Evolutionary conservation across 2,888 invertebrate genomes (phyloP).

Genomic region (Drosophila bunnanda): DNA sequence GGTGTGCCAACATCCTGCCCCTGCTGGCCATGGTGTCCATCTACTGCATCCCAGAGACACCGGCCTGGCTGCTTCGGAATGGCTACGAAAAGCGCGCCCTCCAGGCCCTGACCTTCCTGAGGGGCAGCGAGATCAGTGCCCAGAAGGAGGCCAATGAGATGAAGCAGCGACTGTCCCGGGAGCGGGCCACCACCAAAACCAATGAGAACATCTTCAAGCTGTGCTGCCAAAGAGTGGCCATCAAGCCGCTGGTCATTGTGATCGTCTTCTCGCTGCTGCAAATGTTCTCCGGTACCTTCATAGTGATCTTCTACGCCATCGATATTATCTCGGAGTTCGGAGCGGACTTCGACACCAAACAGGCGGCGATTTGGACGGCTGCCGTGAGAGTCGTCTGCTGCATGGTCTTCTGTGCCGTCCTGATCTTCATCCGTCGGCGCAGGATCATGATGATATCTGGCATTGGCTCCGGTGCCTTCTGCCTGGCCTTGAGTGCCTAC

Average conservation of each 20-base stretch:
- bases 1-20: constrained; percentile 87
- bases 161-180: constrained; percentile 87
- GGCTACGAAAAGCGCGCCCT: constrained; percentile 86
- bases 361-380: constrained; percentile 90
- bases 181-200: constrained; percentile 83
- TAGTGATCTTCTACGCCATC: constrained; percentile 92
- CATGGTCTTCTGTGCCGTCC: constrained; percentile 88
- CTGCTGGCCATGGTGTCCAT: constrained; percentile 87
- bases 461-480: constrained; percentile 88
- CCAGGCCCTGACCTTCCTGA: constrained; percentile 87
- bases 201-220: constrained; percentile 86
- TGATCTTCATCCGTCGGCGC: constrained; percentile 88
- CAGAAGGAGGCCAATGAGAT: constrained; percentile 88
- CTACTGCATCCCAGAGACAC: constrained; percentile 89
- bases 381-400: constrained; percentile 88
- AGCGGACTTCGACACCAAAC: constrained; percentile 85
- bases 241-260: constrained; percentile 90
- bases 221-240: constrained; percentile 87
- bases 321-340: constrained; percentile 88
- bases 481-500: constrained; percentile 87
- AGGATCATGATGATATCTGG: constrained; percentile 89
- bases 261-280: constrained; percentile 90
- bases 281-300: constrained; percentile 90
- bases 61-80: constrained; percentile 89
- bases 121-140: constrained; percentile 87